Evolutionary conservation across 2,888 invertebrate genomes (phyloP), one percentile per base, ranked within the genome.

Genomic region (Harpalus rufipes): DNA sequence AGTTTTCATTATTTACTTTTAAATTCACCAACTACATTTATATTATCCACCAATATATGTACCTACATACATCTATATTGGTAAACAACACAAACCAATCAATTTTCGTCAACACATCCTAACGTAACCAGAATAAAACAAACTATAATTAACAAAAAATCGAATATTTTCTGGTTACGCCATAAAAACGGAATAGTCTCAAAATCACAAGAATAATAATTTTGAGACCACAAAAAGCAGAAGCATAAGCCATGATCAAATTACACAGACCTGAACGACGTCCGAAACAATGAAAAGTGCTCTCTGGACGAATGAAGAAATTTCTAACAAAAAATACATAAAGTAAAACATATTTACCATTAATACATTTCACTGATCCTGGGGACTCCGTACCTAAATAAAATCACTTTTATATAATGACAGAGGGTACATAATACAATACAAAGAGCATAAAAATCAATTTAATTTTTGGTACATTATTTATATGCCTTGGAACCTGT

Each of bases 291-390:
- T 74, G 72, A 74, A 74, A 14, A 74, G 72, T 74, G 72, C 72
- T 74, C 72, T 74, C 72, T 63, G 21, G 72, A 41, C 44, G 72
- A 44, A 74, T 74, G 72, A 74, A 74, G 72, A 74, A 74, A 41
- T 63, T 68, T 74, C 72, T 72, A 59, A 84, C 76, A 84, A 56
- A 84, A 58, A 84, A 84, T 78, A 63, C 59, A 61, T 44, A 72
- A 68, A 21, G 39, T 56, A 82, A 83, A 76, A 83, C 84, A 84
- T 84, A 84, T 84, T 84, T 84, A 84, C 84, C 84, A 84, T 84
- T 5, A 68, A 41, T 80, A 61, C 56, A 58, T 12, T 51, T 7
- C n/a, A 25, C 10, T 7, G n/a, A 7, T 56, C 78, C 76, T 51
- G 7, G 8, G 25, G 41, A 21, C 41, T 76, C 76, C 21, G n/a